Evolutionary conservation across 2,113 vertebrate species (phyloP).

Genomic region (Tupaia tana): DNA sequence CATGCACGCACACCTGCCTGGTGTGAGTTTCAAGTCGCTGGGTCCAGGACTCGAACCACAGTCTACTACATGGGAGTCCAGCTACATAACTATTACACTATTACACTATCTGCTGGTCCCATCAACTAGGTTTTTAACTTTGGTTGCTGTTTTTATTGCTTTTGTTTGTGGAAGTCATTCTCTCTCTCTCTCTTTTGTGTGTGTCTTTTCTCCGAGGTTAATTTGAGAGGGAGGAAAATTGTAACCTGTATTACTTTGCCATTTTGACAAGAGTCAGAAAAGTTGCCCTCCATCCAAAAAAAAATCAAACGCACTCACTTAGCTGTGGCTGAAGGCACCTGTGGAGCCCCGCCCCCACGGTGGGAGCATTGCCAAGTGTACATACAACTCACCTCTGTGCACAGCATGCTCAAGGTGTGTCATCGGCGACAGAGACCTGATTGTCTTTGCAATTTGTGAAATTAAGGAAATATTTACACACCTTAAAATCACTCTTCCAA

Average conservation of each 20-base stretch:
- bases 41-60: too few relatives aligned
- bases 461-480: not conserved
- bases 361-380: not conserved
- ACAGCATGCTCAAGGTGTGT: rapidly evolving
- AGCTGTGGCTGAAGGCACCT: not conserved
- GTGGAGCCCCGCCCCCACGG: rapidly evolving
- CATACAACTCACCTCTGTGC: not conserved
- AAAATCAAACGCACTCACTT: not conserved
- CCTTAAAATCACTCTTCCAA: not conserved
- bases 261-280: not conserved
- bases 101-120: too few relatives aligned
- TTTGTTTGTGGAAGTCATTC: not conserved
- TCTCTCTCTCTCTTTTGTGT: too few relatives aligned
- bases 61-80: too few relatives aligned
- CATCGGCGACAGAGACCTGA: not conserved
- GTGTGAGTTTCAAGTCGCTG: too few relatives aligned
- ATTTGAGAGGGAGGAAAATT: not conserved
- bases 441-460: not conserved
- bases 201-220: not conserved
- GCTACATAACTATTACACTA: too few relatives aligned
- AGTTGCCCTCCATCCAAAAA: not conserved
- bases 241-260: not conserved
- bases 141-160: not conserved
- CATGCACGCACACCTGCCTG: too few relatives aligned
- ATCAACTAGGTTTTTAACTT: too few relatives aligned